Percentiles rank a stretch among this genome's conserved stretches.
Conservation (phyloP, 2,113 vertebrate species). For the Anhinga anhinga region DNA sequence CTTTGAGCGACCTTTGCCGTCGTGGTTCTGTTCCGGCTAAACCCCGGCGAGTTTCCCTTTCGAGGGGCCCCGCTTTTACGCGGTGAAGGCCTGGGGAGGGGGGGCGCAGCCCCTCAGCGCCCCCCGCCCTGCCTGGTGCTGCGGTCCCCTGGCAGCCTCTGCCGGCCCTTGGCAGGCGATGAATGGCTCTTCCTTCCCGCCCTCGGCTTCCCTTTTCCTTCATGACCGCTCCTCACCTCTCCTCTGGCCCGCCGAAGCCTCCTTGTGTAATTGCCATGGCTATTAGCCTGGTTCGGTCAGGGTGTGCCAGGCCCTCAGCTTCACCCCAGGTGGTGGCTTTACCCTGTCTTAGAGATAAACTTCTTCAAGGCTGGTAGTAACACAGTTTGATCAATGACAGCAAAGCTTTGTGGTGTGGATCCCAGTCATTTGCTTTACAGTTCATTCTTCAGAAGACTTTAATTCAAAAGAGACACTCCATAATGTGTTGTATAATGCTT, state of each 20-base stretch:
- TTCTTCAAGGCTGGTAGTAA: not conserved
- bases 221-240: not conserved
- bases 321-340: not conserved
- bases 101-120: not conserved
- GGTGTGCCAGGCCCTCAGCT: not conserved
- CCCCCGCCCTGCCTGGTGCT: not conserved
- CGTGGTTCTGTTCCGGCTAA: not conserved
- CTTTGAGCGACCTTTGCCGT: not conserved
- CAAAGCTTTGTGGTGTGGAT: not conserved
- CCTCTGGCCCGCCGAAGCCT: not conserved
- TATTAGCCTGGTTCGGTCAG: not conserved
- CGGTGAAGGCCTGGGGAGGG: not conserved
- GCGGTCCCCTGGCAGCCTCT: not conserved
- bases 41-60: not conserved
- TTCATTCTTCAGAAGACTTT: not conserved
- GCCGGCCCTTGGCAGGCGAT: not conserved
- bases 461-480: not conserved
- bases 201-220: not conserved
- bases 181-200: not conserved
- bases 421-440: not conserved
- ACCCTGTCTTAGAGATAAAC: not conserved
- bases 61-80: not conserved
- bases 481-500: not conserved
- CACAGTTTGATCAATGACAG: not conserved
- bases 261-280: not conserved